Conservation (phyloP, 2,888 invertebrate genomes). For the Meteorus cinctellus region DNA sequence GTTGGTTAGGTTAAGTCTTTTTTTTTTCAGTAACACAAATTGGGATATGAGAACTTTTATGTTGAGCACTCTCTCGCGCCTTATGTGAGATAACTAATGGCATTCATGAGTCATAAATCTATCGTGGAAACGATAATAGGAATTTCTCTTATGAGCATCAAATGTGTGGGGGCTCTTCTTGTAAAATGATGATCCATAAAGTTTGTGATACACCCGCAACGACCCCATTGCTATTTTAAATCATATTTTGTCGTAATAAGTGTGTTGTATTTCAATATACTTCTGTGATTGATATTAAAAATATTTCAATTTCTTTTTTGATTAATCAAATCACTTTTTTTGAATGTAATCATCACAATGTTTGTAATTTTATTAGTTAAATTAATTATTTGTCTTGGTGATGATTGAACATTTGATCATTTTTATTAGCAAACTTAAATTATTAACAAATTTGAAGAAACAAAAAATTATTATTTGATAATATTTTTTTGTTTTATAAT, state of each 20-base stretch:
- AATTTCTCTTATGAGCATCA: not conserved
- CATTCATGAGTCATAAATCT: conserved; percentile 14
- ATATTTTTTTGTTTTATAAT: too few relatives aligned
- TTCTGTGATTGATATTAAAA: too few relatives aligned
- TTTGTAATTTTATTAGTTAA: too few relatives aligned
- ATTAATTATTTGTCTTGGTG: too few relatives aligned
- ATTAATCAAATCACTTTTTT: too few relatives aligned
- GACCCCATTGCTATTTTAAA: conserved; percentile 3
- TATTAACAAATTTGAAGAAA: too few relatives aligned
- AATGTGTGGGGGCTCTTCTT: not conserved
- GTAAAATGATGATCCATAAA: not conserved
- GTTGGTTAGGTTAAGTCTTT: not conserved
- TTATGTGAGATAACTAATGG: conserved; percentile 6
- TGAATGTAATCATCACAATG: too few relatives aligned
- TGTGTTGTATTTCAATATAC: not conserved
- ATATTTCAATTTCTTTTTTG: too few relatives aligned
- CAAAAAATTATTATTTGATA: too few relatives aligned
- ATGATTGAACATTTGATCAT: too few relatives aligned
- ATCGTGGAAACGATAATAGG: not conserved
- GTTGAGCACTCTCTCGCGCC: not conserved
- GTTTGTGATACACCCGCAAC: not conserved
- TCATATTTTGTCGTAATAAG: not conserved
- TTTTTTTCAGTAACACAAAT: too few relatives aligned
- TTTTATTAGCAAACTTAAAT: too few relatives aligned
- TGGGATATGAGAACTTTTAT: not conserved